Percentiles rank a stretch among this genome's conserved stretches.
Conservation (phyloP, 1,140 invertebrate species). For the roundworm (Caenorhabditis elegans) region WBcel235 BX284602.5:11052001-11052500, state of each 20-base stretch:
- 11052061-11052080: too few relatives aligned
- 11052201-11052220: constrained; percentile 42
- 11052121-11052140: too few relatives aligned
- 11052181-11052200: too few relatives aligned
- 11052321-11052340: constrained; percentile 33
- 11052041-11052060: too few relatives aligned
- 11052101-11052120: too few relatives aligned
- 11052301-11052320: constrained; percentile 38
- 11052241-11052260: constrained; percentile 43
- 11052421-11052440: constrained; percentile 54
- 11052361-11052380: neutral
- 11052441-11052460: constrained; percentile 56
- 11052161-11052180: too few relatives aligned
- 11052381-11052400: neutral
- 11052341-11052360: neutral
- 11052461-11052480: constrained; percentile 62
- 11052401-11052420: constrained; percentile 22
- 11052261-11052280: constrained; percentile 34
- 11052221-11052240: constrained; percentile 42
- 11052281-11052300: constrained; percentile 37
- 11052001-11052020: too few relatives aligned
- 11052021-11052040: too few relatives aligned
- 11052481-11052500: constrained; percentile 56
- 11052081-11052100: too few relatives aligned
- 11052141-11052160: too few relatives aligned